phyloP scores from a whole-genome alignment of 1,140 invertebrate genomes.

The Lysiphlebus fabarum region DNA sequence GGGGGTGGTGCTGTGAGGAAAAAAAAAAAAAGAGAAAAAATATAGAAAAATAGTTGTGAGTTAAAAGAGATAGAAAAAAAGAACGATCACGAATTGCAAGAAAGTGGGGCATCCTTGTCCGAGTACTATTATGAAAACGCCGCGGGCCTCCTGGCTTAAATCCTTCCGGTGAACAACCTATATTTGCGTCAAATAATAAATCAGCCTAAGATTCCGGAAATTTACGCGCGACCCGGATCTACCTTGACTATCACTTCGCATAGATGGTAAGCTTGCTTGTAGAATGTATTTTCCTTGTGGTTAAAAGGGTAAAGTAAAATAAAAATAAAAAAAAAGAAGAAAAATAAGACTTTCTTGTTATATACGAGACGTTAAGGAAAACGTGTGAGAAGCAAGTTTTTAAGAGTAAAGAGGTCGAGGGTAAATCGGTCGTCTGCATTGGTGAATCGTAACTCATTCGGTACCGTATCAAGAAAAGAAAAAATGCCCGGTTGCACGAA shows the following conservation, averaged over 20 bases:
- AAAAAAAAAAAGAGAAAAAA: too few relatives aligned
- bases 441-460: constrained; percentile 25
- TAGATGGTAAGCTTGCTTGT: background rate
- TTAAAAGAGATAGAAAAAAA: too few relatives aligned
- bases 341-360: constrained; percentile 7
- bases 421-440: constrained; percentile 25
- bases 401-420: constrained; percentile 14
- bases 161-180: constrained; percentile 29
- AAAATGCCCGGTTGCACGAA: constrained; percentile 9
- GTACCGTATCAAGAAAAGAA: constrained; percentile 11
- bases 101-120: constrained; percentile 9
- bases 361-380: constrained; percentile 4
- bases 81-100: background rate
- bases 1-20: too few relatives aligned
- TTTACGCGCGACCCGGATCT: constrained; percentile 32
- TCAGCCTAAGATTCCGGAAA: constrained; percentile 31
- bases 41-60: too few relatives aligned
- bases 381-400: background rate
- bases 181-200: constrained; percentile 27
- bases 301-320: constrained; percentile 13
- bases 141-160: constrained; percentile 22
- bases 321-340: constrained; percentile 1
- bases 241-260: constrained; percentile 25
- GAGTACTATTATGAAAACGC: background rate
- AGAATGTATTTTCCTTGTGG: background rate